phyloP scores from a whole-genome alignment of 2,797 vertebrate genomes.

The Naso thynnoides region DNA sequence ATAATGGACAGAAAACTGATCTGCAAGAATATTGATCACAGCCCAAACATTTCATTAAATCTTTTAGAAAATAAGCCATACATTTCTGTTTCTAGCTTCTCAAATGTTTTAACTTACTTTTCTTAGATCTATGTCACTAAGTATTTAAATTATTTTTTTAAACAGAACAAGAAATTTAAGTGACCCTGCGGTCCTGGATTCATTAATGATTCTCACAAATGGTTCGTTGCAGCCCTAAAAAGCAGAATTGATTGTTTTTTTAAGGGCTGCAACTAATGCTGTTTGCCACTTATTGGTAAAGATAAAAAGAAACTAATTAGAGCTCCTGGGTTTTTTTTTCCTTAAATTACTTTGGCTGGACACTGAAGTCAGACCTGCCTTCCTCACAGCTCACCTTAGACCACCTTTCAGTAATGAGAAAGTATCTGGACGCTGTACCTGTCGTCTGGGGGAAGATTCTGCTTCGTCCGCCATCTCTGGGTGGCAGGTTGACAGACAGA shows the following conservation, averaged over 20 bases:
- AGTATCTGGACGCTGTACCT: constrained; percentile 69
- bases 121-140: neutral
- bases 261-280: neutral
- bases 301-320: constrained; percentile 38
- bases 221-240: neutral
- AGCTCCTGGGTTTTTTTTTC: neutral
- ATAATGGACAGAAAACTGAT: neutral
- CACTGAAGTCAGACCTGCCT: constrained; percentile 39
- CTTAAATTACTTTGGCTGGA: constrained; percentile 19
- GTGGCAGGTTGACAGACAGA: constrained; percentile 79
- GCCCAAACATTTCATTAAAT: neutral
- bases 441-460: constrained; percentile 65
- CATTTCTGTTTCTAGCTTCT: neutral
- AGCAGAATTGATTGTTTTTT: neutral
- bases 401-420: constrained; percentile 76
- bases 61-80: neutral
- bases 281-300: constrained; percentile 18
- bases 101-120: neutral
- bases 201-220: constrained; percentile 4
- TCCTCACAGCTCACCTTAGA: constrained; percentile 57
- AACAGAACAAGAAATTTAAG: neutral
- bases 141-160: neutral
- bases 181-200: neutral
- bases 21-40: neutral
- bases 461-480: constrained; percentile 68